phyloP scores from a whole-genome alignment of 1,140 invertebrate species.

The Formica exsecta region DNA sequence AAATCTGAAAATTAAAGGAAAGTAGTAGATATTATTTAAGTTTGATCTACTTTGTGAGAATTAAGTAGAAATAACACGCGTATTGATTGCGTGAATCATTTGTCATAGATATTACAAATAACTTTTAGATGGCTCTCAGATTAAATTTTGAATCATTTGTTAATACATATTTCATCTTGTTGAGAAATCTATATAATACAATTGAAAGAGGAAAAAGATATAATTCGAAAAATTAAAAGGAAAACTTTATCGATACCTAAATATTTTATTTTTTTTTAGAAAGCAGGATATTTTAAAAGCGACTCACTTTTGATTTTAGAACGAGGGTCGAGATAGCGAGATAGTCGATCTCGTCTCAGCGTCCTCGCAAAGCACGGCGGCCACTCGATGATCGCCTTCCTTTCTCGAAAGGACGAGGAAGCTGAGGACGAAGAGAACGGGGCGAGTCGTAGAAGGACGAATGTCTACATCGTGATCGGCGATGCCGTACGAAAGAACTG shows the following conservation, averaged over 20 bases:
- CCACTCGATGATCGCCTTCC: conserved; percentile 43
- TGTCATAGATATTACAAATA: neutral
- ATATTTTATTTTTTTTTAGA: neutral
- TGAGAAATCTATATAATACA: neutral
- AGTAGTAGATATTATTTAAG: no score
- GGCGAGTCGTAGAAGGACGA: neutral
- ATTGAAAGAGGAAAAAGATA: neutral
- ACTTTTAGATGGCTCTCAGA: neutral
- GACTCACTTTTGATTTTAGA: conserved; percentile 19
- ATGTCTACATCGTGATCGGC: neutral
- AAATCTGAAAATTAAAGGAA: no score
- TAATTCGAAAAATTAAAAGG: neutral
- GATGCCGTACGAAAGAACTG: neutral
- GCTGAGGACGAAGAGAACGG: conserved; percentile 17
- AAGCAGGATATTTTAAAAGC: neutral
- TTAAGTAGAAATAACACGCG: neutral
- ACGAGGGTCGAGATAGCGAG: neutral
- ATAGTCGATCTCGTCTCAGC: neutral
- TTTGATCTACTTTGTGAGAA: neutral
- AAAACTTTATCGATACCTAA: neutral
- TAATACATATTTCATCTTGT: neutral
- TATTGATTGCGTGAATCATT: neutral
- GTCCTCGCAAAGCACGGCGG: neutral
- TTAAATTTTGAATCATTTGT: neutral
- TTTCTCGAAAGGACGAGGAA: conserved; percentile 25